Evolutionary conservation across 2,113 vertebrate genomes (phyloP).

Genomic region (Halcyon senegalensis): DNA sequence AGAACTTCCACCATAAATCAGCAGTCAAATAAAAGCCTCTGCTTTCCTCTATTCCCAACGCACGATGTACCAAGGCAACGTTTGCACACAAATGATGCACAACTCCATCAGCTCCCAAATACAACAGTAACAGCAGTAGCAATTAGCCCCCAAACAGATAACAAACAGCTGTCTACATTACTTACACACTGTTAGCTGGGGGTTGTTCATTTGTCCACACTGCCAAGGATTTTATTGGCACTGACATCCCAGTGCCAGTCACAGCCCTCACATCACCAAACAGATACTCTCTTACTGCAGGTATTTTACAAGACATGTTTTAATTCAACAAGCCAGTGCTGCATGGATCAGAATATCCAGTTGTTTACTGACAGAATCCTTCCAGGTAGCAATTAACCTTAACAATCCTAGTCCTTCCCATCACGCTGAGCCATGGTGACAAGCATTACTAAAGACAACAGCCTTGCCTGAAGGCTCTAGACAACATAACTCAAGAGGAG

Average conservation of each 20-base stretch:
- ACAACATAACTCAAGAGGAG: not conserved
- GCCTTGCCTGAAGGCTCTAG: not conserved
- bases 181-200: not conserved
- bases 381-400: not conserved
- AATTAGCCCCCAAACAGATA: constrained; percentile 23
- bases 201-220: not conserved
- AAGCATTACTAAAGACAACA: not conserved
- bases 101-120: not conserved
- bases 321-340: not conserved
- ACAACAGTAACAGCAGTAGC: not conserved
- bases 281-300: not conserved
- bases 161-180: not conserved
- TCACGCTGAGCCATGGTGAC: not conserved
- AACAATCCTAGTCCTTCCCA: not conserved
- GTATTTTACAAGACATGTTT: not conserved
- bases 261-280: not conserved
- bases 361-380: not conserved
- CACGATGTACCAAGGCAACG: not conserved
- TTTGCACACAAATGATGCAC: not conserved
- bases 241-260: not conserved
- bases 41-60: not conserved
- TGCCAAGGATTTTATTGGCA: not conserved
- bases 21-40: not conserved
- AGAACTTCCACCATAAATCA: not conserved
- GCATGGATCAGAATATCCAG: not conserved